Conservation (phyloP, 2,888 invertebrate genomes). For the Perizoma flavofasciatum region DNA sequence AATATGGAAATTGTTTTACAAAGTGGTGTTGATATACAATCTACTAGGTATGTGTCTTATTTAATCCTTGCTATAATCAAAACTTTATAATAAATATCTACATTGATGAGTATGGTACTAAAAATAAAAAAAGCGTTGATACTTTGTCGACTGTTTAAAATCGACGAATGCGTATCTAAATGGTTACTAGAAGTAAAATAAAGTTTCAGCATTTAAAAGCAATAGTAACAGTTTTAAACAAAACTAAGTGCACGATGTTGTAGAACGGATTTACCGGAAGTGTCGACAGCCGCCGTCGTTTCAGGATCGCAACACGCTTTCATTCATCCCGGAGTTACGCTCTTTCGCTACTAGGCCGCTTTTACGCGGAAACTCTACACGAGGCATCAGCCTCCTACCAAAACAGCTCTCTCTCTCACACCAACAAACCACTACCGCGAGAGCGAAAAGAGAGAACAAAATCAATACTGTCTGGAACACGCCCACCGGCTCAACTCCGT, state of each 20-base stretch:
- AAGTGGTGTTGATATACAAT: constrained; percentile 23
- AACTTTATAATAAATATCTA: no score
- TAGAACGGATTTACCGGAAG: constrained; percentile 82
- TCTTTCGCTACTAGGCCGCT: constrained; percentile 58
- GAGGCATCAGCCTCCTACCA: constrained; percentile 68
- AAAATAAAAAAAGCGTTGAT: no score
- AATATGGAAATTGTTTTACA: constrained; percentile 26
- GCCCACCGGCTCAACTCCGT: constrained; percentile 78
- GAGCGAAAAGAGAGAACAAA: constrained; percentile 71
- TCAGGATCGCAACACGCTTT: constrained; percentile 82
- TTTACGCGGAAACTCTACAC: constrained; percentile 80
- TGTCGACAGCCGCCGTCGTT: constrained; percentile 81
- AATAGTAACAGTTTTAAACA: constrained; percentile 64
- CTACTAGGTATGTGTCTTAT: constrained; percentile 5
- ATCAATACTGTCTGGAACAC: constrained; percentile 83
- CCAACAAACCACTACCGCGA: constrained; percentile 48
- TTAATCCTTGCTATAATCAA: no score
- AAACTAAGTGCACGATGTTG: constrained; percentile 78
- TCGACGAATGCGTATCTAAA: background rate
- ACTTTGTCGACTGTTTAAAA: no score
- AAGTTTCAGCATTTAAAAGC: constrained; percentile 43
- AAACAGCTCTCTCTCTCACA: constrained; percentile 61
- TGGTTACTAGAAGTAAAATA: constrained; percentile 21
- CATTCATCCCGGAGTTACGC: constrained; percentile 79
- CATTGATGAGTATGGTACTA: no score